phyloP scores from a whole-genome alignment of 2,113 vertebrate genomes.

The Petaurus breviceps region DNA sequence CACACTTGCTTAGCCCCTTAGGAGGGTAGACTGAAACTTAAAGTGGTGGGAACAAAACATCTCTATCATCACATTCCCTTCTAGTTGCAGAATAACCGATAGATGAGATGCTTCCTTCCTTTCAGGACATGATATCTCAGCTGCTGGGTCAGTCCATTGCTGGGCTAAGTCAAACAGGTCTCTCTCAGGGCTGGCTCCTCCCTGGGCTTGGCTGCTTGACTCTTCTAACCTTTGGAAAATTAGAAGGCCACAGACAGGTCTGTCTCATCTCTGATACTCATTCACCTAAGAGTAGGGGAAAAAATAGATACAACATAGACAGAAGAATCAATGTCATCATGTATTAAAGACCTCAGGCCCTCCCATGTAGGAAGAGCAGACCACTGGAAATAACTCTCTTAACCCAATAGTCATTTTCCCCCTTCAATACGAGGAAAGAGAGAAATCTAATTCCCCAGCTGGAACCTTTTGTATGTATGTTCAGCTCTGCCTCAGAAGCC shows the following conservation, averaged over 20 bases:
- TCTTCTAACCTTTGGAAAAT: not conserved
- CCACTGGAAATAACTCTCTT: not conserved
- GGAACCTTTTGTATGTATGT: not conserved
- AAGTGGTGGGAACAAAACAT: not conserved
- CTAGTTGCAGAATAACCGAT: not conserved
- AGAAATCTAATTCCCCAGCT: not conserved
- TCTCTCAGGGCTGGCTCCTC: not conserved
- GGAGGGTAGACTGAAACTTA: not conserved
- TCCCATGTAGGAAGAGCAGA: not conserved
- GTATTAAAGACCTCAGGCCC: not conserved
- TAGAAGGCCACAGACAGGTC: not conserved
- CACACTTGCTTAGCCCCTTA: not conserved
- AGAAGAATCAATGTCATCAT: not conserved
- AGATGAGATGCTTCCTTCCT: not conserved
- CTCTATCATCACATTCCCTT: not conserved
- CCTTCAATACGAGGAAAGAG: not conserved
- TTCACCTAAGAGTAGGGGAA: not conserved
- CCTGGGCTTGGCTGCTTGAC: not conserved
- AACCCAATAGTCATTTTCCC: not conserved
- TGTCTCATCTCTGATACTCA: not conserved
- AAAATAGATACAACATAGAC: not conserved
- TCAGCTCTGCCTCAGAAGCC: not conserved
- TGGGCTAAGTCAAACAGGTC: not conserved
- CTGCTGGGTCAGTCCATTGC: not conserved
- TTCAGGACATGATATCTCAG: not conserved